Evolutionary conservation across 2,797 vertebrate species (phyloP).

Genomic region (Brachymystax lenok): DNA sequence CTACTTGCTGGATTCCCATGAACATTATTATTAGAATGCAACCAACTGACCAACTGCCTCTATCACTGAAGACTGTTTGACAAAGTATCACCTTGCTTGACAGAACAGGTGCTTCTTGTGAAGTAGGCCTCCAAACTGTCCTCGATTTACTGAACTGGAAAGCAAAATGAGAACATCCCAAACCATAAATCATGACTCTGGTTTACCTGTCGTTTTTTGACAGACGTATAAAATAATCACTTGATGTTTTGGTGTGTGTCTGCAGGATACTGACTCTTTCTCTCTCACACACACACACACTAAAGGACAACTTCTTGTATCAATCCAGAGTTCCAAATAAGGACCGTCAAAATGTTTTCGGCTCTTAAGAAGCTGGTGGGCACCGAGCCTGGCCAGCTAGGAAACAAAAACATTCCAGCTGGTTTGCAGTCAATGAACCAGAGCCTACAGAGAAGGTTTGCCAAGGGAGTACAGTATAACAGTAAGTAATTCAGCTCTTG

Average conservation of each 20-base stretch:
- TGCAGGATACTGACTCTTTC: background rate
- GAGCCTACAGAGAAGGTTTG: constrained; percentile 84
- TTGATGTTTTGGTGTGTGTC: background rate
- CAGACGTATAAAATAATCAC: background rate
- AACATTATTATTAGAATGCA: background rate
- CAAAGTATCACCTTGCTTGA: background rate
- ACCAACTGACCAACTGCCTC: background rate
- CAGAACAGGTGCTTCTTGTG: background rate
- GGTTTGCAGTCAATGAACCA: constrained; percentile 89
- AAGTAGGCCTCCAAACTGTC: background rate
- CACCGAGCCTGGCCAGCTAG: constrained; percentile 72
- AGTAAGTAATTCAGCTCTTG: constrained; percentile 69
- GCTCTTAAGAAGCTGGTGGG: constrained; percentile 87
- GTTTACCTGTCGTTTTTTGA: background rate
- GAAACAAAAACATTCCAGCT: constrained; percentile 83
- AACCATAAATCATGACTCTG: background rate
- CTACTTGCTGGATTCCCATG: background rate
- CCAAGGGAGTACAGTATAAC: constrained; percentile 88
- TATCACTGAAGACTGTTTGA: background rate
- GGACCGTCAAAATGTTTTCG: constrained; percentile 78
- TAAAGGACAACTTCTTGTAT: background rate
- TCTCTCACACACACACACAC: background rate
- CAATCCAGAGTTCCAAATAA: background rate
- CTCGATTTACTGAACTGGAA: background rate
- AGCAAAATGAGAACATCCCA: background rate